Conservation (phyloP, 2,113 vertebrate species). For the Monopterus albus region DNA sequence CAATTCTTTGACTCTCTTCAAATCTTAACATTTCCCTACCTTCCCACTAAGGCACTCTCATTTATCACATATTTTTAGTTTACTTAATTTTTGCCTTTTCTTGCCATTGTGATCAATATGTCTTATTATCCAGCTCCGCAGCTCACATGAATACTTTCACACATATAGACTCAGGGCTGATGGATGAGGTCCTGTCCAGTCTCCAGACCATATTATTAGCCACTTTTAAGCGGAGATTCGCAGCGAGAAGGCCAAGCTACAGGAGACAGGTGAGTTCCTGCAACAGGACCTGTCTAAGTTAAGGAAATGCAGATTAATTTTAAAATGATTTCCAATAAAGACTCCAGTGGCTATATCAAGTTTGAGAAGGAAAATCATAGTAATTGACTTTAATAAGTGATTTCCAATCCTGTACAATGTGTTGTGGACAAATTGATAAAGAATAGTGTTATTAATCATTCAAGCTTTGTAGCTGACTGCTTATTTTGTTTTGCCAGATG, state of each 20-base stretch:
- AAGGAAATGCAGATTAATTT: constrained; percentile 5
- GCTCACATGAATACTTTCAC: background rate
- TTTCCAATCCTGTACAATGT: constrained; percentile 26
- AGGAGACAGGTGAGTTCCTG: constrained; percentile 85
- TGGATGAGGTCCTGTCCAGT: constrained; percentile 92
- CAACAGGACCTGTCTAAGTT: background rate
- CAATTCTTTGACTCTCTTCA: constrained; percentile 22
- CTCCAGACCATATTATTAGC: constrained; percentile 92
- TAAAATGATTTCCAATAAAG: constrained; percentile 13
- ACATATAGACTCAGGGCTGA: constrained; percentile 86
- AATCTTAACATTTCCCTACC: constrained; percentile 19
- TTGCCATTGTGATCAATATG: background rate
- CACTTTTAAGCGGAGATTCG: constrained; percentile 88
- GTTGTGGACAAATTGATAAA: background rate
- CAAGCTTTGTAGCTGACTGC: background rate
- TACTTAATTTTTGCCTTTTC: constrained; percentile 1
- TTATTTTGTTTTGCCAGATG: constrained; percentile 62
- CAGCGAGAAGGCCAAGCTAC: constrained; percentile 85
- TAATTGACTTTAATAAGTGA: too few species aligned
- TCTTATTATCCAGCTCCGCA: background rate
- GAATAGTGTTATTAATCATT: background rate
- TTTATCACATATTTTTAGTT: constrained; percentile 31
- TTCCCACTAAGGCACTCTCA: constrained; percentile 2
- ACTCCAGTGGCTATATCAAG: constrained; percentile 1
- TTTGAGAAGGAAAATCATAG: constrained; percentile 13